These are phyloP conservation scores for human (Homo sapiens) DNA, from an alignment of 2,113 vertebrate species.

Conservation along the genomic window GRCh38 chr1:20608001-20608500, in stretches of 20 bases:
- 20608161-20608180: not conserved
- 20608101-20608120: not conserved
- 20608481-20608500: no score
- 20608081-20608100: not conserved
- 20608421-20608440: no score
- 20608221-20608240: not conserved
- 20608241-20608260: not conserved
- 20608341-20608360: not conserved
- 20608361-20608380: not conserved
- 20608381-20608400: not conserved
- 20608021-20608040: not conserved
- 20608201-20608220: not conserved
- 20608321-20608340: not conserved
- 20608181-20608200: not conserved
- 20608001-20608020: not conserved
- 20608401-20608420: no score
- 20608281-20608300: not conserved
- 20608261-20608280: not conserved
- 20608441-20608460: no score
- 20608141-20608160: not conserved
- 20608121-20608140: rapidly evolving
- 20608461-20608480: no score
- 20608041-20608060: not conserved
- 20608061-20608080: not conserved
- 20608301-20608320: not conserved